Conservation (phyloP, 2,113 vertebrate species). For the Arvicanthis niloticus region DNA sequence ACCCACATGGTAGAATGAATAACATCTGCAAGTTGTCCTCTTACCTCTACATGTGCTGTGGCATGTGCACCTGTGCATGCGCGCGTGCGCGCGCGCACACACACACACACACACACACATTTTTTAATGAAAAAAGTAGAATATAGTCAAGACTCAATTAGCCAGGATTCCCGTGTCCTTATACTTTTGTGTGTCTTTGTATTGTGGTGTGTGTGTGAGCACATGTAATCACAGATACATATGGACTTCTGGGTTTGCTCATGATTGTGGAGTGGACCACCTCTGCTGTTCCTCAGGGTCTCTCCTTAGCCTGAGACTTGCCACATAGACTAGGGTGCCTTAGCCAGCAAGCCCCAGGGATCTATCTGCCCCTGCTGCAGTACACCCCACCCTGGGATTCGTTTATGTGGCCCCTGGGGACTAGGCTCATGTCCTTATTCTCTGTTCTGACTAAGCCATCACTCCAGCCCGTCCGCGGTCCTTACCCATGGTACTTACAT, state of each 20-base stretch:
- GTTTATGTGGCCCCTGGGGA: not conserved
- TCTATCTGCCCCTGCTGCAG: not conserved
- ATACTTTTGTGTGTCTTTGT: not conserved
- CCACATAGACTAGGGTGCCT: not conserved
- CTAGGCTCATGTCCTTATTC: not conserved
- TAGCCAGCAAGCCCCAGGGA: not conserved
- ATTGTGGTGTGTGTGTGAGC: not conserved
- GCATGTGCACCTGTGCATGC: fast-evolving
- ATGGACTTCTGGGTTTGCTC: not conserved
- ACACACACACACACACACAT: no score
- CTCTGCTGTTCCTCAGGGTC: not conserved
- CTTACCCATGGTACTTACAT: not conserved
- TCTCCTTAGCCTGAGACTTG: not conserved
- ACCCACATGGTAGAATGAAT: not conserved
- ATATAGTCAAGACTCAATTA: not conserved
- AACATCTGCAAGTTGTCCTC: not conserved
- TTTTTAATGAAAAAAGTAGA: no score
- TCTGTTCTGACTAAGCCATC: not conserved
- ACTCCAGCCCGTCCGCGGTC: not conserved
- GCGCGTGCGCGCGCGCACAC: no score
- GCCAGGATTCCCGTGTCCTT: not conserved
- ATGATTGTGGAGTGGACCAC: not conserved
- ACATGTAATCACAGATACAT: not conserved
- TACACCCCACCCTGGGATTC: not conserved
- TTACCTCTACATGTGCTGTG: not conserved